Percentiles rank a stretch among this genome's conserved stretches.
These are phyloP conservation scores for Eurystomus gularis DNA, from an alignment of 2,113 vertebrate species.

Conservation along the genomic window DNA sequence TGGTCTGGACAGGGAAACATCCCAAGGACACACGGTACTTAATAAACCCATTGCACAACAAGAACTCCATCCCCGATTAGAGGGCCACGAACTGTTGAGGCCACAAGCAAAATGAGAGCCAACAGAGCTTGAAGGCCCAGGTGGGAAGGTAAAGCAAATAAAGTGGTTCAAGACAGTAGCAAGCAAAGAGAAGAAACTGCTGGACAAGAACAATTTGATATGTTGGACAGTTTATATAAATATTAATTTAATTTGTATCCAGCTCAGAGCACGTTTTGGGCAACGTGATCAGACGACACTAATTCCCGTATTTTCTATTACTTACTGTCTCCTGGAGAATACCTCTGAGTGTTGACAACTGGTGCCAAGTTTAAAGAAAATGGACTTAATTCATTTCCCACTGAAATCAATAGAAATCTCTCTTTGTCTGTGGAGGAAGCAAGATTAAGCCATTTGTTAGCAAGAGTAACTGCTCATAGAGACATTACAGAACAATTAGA, in stretches of 20 bases:
- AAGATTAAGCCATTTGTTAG: background rate
- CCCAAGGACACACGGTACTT: background rate
- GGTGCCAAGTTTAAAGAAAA: constrained; percentile 17
- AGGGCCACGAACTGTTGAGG: background rate
- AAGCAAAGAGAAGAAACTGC: background rate
- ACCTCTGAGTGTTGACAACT: background rate
- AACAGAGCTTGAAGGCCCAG: background rate
- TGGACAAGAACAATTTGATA: background rate
- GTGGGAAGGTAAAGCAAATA: background rate
- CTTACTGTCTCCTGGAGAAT: background rate
- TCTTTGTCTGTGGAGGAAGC: background rate
- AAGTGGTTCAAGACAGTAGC: background rate
- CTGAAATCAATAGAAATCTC: constrained; percentile 24
- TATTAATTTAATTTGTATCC: background rate
- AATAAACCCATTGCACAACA: background rate
- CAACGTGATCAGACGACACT: background rate
- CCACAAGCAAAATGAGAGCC: background rate
- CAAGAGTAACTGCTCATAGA: background rate
- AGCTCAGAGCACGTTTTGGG: background rate
- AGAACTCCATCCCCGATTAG: background rate
- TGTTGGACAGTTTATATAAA: background rate
- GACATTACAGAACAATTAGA: background rate
- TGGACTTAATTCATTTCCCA: background rate
- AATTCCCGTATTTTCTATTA: background rate
- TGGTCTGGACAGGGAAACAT: background rate